A percentile compares a stretch with the other conserved stretches of the same genome.
Conservation (phyloP, 2,113 vertebrate genomes). For the Vulpes ferrilata region DNA sequence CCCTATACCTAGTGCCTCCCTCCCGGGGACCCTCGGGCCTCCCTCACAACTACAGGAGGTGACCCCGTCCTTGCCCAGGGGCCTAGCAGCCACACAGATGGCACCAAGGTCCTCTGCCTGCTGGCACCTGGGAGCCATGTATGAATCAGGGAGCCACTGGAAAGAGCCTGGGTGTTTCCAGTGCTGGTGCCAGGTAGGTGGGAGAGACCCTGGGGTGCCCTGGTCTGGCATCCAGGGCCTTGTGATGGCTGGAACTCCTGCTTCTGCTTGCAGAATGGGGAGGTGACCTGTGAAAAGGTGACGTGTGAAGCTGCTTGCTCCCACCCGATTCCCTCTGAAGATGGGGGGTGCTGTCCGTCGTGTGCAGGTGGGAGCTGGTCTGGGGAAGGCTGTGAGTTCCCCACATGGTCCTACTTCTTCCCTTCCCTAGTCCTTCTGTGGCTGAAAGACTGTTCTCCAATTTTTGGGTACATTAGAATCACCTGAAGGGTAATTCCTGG, state of each 20-base stretch:
- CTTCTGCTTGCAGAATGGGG: slow-evolving; percentile 78
- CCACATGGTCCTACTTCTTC: neutral
- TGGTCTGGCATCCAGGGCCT: accelerated
- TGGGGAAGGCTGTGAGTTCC: neutral
- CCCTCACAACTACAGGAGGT: slow-evolving; percentile 50
- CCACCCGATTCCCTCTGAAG: slow-evolving; percentile 82
- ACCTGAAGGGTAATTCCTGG: neutral
- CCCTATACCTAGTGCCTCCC: neutral
- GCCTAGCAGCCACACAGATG: neutral
- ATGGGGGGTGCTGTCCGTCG: slow-evolving; percentile 84
- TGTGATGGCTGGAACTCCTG: neutral
- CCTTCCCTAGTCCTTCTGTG: accelerated
- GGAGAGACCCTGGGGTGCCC: accelerated
- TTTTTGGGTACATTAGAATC: neutral
- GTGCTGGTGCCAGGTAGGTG: slow-evolving; percentile 87
- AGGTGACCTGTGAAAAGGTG: slow-evolving; percentile 81
- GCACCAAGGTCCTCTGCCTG: slow-evolving; percentile 63
- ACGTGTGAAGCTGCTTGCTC: slow-evolving; percentile 86
- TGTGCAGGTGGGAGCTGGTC: slow-evolving; percentile 82
- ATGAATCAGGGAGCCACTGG: slow-evolving; percentile 82
- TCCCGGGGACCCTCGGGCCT: neutral
- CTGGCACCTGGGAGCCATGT: slow-evolving; percentile 80
- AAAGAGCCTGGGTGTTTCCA: slow-evolving; percentile 79
- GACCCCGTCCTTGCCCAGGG: slow-evolving; percentile 51
- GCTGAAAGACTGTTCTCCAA: neutral